phyloP scores from a whole-genome alignment of 2,797 vertebrate genomes.

The Sebastes nivosus region DNA sequence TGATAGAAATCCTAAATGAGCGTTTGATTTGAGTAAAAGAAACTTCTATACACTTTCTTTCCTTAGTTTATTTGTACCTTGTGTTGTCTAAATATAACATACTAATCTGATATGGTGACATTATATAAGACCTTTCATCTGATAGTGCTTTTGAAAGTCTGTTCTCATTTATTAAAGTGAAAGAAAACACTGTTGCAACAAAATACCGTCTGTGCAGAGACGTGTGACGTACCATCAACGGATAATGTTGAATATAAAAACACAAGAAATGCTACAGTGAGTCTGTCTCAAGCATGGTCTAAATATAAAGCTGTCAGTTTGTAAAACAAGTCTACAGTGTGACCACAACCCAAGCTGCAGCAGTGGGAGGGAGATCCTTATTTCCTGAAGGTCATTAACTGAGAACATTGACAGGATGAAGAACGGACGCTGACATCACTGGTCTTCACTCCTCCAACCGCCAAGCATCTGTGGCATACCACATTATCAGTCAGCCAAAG shows the following conservation, averaged over 20 bases:
- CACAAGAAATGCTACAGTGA: background rate
- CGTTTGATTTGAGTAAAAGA: background rate
- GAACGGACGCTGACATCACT: conserved; percentile 44
- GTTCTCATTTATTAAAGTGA: background rate
- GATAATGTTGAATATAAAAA: background rate
- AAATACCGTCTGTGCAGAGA: background rate
- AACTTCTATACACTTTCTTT: background rate
- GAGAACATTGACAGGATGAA: conserved; percentile 40
- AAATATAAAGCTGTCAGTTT: conserved; percentile 18
- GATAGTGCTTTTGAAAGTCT: background rate
- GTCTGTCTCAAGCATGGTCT: background rate
- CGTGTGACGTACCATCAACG: background rate
- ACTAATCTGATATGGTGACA: background rate
- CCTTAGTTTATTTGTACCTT: background rate
- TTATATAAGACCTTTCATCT: background rate
- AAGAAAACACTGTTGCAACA: background rate
- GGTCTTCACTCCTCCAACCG: conserved; percentile 24
- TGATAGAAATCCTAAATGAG: background rate
- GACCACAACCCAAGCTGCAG: background rate
- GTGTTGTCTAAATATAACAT: background rate
- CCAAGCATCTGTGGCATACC: conserved; percentile 60
- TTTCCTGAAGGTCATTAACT: conserved; percentile 35
- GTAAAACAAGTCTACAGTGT: background rate
- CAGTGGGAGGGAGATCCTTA: background rate
- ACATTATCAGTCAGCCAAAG: conserved; percentile 70